phyloP scores from a whole-genome alignment of 2,888 invertebrate genomes.

The Isoperla grammatica region DNA sequence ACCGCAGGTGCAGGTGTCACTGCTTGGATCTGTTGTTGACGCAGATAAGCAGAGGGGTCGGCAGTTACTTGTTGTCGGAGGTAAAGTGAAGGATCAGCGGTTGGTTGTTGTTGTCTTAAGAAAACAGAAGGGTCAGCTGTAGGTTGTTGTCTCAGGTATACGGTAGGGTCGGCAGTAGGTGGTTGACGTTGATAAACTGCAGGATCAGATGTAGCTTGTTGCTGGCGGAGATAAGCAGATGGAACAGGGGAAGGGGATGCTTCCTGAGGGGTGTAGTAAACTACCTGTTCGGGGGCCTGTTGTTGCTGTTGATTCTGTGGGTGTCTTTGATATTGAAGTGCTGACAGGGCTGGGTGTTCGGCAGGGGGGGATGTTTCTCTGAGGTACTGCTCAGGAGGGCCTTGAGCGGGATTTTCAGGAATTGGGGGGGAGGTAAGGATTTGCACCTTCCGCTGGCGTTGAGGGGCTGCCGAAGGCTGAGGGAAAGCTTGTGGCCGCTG shows the following conservation, averaged over 20 bases:
- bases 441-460: neutral
- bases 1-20: neutral
- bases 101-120: neutral
- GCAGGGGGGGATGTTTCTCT: conserved; percentile 24
- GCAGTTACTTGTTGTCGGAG: neutral
- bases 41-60: neutral
- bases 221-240: neutral
- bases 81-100: neutral
- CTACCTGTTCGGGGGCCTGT: conserved; percentile 1
- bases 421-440: neutral
- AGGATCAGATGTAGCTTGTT: neutral
- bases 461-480: conserved; percentile 9
- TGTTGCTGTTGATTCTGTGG: too few species aligned
- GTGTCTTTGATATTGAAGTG: neutral
- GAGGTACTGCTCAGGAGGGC: conserved; percentile 23
- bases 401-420: neutral
- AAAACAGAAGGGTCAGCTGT: neutral
- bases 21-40: neutral
- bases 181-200: too few species aligned
- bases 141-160: conserved; percentile 4
- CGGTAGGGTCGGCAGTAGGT: neutral
- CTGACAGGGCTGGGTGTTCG: conserved; percentile 6
- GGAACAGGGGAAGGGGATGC: neutral
- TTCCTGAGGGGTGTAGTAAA: conserved; percentile 1
- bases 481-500: conserved; percentile 20